Evolutionary conservation across 2,888 invertebrate species (phyloP), one percentile per base, ranked within the genome.

Genomic region (Trachelus troglodyta): DNA sequence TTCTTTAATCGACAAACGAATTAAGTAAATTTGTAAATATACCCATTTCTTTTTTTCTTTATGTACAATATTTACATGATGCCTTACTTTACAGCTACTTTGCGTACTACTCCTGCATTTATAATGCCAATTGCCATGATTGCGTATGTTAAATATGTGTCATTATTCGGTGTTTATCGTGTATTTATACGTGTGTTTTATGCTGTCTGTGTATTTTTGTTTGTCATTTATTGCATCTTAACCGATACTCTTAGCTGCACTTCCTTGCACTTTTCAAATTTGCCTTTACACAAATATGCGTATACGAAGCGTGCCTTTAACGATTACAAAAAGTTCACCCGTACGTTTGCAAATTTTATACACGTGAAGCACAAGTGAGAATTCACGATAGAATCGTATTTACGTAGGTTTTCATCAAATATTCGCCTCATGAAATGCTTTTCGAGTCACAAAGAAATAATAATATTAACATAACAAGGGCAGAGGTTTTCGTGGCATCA

Each of bases 151-250:
- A 56, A 56, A 56, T 23, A 56, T 23, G 56, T 56, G 9, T 56
- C 23, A 23, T 9, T 56, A 56, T 23, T 15, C 23, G 0, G 9
- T 56, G 56, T 23, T 6, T 56, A 9, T 56, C 23, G 56, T 56
- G 56, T 2, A 56, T 9, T 56, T 56, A 23, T 56, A 23, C 23
- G 23, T 56, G 56, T 56, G 23, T 56, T 23, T 23, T 56, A 56
- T 56, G 6, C 23, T 56, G 56, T 56, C 56, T 9, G 56, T 23
- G 56, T 23, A 9, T 56, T 9, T 56, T 0, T 23, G 0, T 56
- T 56, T 56, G 56, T 82, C 81, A 81, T 77, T 86, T 88, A 88
- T 88, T 88, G 86, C 87, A 88, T 87, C 84, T 84, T 76, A 81
- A 81, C 84, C 71, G 31, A 33, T 11, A 71, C 33, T 71, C 71